These are phyloP conservation scores for Spodoptera littoralis DNA, from an alignment of 2,888 invertebrate species.

Conservation along the genomic window DNA sequence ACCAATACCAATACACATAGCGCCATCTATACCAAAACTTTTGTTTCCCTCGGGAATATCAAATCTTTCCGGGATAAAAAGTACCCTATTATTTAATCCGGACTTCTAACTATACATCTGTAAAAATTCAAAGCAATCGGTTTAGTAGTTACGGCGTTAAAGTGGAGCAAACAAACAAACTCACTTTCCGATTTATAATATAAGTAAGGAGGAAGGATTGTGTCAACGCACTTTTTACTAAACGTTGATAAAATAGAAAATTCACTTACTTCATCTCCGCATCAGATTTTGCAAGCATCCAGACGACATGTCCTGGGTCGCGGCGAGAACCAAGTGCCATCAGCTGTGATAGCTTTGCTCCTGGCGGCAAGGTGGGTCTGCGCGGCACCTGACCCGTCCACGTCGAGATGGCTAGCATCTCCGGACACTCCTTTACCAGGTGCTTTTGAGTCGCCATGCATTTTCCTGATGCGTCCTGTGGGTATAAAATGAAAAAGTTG, in stretches of 20 bases:
- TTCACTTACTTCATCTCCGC: slow-evolving; percentile 92
- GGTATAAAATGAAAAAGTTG: slow-evolving; percentile 2
- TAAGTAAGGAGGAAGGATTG: no score
- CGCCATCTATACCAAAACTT: no score
- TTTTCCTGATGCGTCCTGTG: slow-evolving; percentile 85
- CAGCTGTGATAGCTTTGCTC: slow-evolving; percentile 92
- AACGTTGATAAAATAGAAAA: neutral
- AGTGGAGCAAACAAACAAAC: no score
- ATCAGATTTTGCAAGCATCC: slow-evolving; percentile 94
- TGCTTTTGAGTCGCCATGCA: slow-evolving; percentile 86
- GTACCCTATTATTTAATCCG: no score
- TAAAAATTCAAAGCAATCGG: no score
- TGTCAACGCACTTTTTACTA: neutral
- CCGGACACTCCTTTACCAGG: slow-evolving; percentile 93
- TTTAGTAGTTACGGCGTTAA: no score
- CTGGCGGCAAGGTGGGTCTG: slow-evolving; percentile 91
- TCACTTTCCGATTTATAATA: no score
- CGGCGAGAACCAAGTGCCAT: slow-evolving; percentile 93
- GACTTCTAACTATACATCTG: no score
- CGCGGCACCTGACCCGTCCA: slow-evolving; percentile 94
- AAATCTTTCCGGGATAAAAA: no score
- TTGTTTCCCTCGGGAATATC: no score
- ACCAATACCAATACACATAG: no score
- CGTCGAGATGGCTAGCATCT: slow-evolving; percentile 94
- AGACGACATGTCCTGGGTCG: slow-evolving; percentile 92